Conservation (phyloP, 2,888 invertebrate species). For the Phymatocera aterrima region DNA sequence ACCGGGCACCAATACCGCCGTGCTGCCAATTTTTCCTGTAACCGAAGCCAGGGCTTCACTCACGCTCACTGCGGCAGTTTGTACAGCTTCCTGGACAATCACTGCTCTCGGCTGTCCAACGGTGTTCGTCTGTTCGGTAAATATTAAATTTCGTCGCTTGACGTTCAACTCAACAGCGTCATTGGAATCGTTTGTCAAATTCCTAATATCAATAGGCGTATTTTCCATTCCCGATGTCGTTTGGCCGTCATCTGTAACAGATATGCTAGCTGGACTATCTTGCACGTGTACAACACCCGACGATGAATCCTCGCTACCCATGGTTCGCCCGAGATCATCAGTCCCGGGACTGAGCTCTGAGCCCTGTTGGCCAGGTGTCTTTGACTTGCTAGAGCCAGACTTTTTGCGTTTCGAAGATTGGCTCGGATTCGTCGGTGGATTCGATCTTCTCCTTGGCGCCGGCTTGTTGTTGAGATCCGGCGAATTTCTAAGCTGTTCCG, state of each 20-base stretch:
- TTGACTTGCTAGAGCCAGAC: constrained; percentile 79
- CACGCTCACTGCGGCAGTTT: constrained; percentile 70
- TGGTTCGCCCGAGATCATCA: constrained; percentile 82
- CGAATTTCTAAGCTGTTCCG: constrained; percentile 87
- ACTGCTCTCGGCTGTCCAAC: constrained; percentile 67
- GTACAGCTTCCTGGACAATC: constrained; percentile 70
- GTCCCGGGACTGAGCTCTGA: constrained; percentile 80
- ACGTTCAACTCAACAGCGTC: constrained; percentile 65
- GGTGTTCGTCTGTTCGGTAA: constrained; percentile 64
- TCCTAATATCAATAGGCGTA: constrained; percentile 62
- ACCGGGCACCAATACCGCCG: constrained; percentile 83
- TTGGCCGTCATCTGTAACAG: constrained; percentile 68
- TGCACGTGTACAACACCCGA: constrained; percentile 78
- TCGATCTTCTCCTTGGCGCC: constrained; percentile 85
- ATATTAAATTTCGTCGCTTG: constrained; percentile 69
- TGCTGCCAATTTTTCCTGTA: constrained; percentile 79
- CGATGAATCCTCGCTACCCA: constrained; percentile 87
- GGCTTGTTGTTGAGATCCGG: constrained; percentile 89
- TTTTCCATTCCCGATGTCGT: constrained; percentile 58
- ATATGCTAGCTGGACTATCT: constrained; percentile 72
- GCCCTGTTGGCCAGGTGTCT: constrained; percentile 74
- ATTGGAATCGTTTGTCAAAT: constrained; percentile 69
- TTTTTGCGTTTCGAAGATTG: constrained; percentile 84
- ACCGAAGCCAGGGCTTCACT: constrained; percentile 82
- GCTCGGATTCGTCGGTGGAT: constrained; percentile 84